These are phyloP conservation scores for Trichoplusia ni DNA, from an alignment of 1,140 invertebrate species.

Conservation along the genomic window DNA sequence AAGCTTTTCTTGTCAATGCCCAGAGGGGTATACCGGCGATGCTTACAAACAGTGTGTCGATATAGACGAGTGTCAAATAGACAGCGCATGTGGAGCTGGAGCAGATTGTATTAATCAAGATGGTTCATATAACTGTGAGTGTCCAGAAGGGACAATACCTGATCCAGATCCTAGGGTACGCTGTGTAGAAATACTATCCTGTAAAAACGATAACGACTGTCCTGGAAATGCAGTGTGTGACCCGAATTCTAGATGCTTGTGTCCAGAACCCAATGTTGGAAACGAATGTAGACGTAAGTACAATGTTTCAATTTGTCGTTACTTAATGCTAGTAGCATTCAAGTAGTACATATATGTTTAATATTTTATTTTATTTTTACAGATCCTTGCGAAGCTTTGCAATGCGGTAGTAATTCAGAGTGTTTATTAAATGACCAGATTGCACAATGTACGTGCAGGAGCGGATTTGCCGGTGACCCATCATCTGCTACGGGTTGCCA, in stretches of 20 bases:
- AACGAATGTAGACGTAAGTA: slow-evolving; percentile 95
- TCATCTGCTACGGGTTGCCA: slow-evolving; percentile 88
- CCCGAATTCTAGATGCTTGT: slow-evolving; percentile 88
- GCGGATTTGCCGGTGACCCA: slow-evolving; percentile 88
- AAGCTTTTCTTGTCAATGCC: slow-evolving; percentile 89
- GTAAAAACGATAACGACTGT: slow-evolving; percentile 88
- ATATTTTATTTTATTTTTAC: slow-evolving; percentile 45
- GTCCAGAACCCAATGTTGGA: slow-evolving; percentile 94
- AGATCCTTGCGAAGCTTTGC: slow-evolving; percentile 94
- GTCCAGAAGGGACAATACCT: slow-evolving; percentile 89
- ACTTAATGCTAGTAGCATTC: background rate
- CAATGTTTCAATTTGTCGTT: slow-evolving; percentile 38
- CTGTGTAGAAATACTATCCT: slow-evolving; percentile 91
- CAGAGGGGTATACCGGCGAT: slow-evolving; percentile 90
- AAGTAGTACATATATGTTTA: background rate
- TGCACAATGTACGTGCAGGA: slow-evolving; percentile 91
- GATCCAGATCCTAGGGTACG: slow-evolving; percentile 91
- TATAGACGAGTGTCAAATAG: slow-evolving; percentile 89
- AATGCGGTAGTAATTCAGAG: slow-evolving; percentile 93
- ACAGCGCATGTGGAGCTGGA: slow-evolving; percentile 87
- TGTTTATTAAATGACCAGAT: slow-evolving; percentile 92
- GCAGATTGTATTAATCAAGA: slow-evolving; percentile 90
- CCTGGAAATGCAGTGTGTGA: slow-evolving; percentile 95
- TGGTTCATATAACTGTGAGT: slow-evolving; percentile 90
- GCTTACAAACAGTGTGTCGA: slow-evolving; percentile 89